Evolutionary conservation across 2,888 invertebrate genomes (phyloP).

Genomic region (Agonopterix arenella): DNA sequence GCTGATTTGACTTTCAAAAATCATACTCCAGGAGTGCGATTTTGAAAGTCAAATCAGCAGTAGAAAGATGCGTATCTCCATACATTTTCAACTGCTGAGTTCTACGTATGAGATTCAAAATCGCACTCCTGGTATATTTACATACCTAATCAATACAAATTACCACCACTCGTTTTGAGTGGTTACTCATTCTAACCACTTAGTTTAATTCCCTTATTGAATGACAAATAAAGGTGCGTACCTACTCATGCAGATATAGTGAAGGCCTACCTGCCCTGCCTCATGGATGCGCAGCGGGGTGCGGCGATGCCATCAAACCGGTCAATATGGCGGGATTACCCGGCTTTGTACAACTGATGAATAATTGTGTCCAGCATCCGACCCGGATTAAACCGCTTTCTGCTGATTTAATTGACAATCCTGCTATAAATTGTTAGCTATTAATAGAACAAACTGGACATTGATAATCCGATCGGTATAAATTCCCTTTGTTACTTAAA

Average conservation of each 20-base stretch:
- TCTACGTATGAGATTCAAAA: no score
- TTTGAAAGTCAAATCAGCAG: no score
- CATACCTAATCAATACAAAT: no score
- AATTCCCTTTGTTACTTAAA: no score
- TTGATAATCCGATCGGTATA: conserved; percentile 36
- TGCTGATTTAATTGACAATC: conserved; percentile 71
- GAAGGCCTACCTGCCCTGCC: conserved; percentile 4
- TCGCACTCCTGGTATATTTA: no score
- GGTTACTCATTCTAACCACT: neutral
- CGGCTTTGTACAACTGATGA: conserved; percentile 67
- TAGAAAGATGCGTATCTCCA: no score
- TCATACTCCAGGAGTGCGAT: no score
- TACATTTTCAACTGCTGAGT: no score
- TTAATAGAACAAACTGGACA: conserved; percentile 53
- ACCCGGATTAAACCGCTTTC: conserved; percentile 66
- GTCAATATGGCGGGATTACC: conserved; percentile 66
- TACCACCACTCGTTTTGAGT: neutral
- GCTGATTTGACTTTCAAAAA: no score
- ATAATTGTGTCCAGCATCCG: conserved; percentile 68
- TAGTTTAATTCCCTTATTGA: conserved; percentile 43
- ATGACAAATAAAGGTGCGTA: conserved; percentile 40
- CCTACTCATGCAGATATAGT: conserved; percentile 8
- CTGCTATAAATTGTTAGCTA: conserved; percentile 60
- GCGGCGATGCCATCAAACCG: conserved; percentile 36
- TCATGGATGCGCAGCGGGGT: conserved; percentile 17